Conservation (phyloP, 2,888 invertebrate species). For the Ernsta delagoae region DNA sequence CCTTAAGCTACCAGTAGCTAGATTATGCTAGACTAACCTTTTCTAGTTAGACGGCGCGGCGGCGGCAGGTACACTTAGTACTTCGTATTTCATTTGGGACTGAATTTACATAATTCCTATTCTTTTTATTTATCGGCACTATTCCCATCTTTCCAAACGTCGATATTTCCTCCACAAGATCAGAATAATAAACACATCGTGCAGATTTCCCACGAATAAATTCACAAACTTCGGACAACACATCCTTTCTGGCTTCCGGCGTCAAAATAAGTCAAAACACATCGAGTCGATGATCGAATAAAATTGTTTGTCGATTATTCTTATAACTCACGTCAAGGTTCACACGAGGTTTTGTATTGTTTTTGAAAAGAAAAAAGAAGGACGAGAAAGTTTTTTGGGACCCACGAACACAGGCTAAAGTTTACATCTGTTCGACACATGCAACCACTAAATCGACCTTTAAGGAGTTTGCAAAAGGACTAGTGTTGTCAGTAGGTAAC, state of each 20-base stretch:
- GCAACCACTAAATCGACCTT: conserved; percentile 69
- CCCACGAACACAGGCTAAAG: conserved; percentile 49
- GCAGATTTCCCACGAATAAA: conserved; percentile 24
- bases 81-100: too few species aligned
- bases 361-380: conserved; percentile 60
- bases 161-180: neutral
- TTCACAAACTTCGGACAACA: conserved; percentile 15
- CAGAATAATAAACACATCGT: conserved; percentile 6
- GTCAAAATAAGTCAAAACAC: conserved; percentile 30
- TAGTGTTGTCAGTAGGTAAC: conserved; percentile 50
- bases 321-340: conserved; percentile 39
- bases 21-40: too few species aligned
- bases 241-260: conserved; percentile 31
- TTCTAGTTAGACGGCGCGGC: too few species aligned
- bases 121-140: neutral
- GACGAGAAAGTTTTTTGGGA: conserved; percentile 57
- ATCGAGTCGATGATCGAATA: conserved; percentile 36
- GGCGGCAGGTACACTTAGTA: too few species aligned
- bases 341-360: conserved; percentile 57
- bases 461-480: conserved; percentile 67
- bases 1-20: too few species aligned
- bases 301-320: conserved; percentile 40
- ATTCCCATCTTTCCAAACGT: neutral
- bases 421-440: conserved; percentile 76
- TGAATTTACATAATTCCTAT: neutral